Base-by-base conservation (phyloP, 2,797 vertebrate genomes). In the Australoheros facetus region DNA sequence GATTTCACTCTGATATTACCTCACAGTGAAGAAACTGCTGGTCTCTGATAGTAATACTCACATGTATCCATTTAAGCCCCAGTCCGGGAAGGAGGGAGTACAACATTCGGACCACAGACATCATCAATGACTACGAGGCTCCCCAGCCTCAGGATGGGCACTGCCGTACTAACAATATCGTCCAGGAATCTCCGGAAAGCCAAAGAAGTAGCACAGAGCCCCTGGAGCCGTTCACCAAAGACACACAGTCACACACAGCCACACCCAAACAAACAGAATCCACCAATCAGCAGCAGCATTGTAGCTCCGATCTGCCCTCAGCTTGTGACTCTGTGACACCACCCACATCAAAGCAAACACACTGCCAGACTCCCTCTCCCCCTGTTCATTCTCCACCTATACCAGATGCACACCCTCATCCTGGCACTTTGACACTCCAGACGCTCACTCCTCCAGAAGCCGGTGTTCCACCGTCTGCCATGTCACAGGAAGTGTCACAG, bases 61-160 rank as follows among this genome's bases (percentile, higher is more conserved):
- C 76, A 1, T 85, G 5, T 87, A 28, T 93, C 12, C 51, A 4
- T 78, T 88, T 5, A 21, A 95, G 93, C 77, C 90, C 93, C 66
- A 91, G 91, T 86, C 88, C 91, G 77, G 91, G 85, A 81, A 86
- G 81, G n/a, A 88, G 85, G 60, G 94, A 94, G 32, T 89, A 89
- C 51, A 93, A 95, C 70, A 91, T 93, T 70, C 90, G 92, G 60
- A 94, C 93, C 58, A 95, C 92, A 34, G 95, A 95, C 79, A 93
- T 94, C 71, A 86, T 94, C 34, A 89, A 86, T 60, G 93, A 93
- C 90, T 92, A 78, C 19, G 91, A 89, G 16, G 37, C 75, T 0
- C 19, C 90, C 3, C 87, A 78, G 45, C 37, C 87, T 4, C 92
- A 88, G 37, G 86, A 93, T 5, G 79, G 75, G 72, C 87, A 48